Percentiles rank a stretch among this genome's conserved stretches.
These are phyloP conservation scores for Mormyrus iriodes DNA, from an alignment of 2,113 vertebrate genomes.

Conservation along the genomic window DNA sequence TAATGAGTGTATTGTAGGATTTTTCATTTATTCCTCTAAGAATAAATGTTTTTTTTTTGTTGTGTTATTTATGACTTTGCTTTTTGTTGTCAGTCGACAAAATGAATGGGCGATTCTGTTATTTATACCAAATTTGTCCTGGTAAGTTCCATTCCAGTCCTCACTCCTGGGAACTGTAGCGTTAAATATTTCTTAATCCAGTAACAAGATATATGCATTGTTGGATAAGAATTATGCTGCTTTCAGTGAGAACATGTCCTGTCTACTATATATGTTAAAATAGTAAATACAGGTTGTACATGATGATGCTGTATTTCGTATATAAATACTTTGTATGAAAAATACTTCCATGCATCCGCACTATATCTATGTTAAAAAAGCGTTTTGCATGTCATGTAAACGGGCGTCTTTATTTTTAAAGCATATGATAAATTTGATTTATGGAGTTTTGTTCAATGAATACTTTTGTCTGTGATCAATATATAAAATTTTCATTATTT, in stretches of 20 bases:
- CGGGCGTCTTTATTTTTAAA: neutral
- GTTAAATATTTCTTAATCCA: slow-evolving; percentile 13
- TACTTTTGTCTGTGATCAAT: neutral
- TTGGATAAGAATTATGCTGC: neutral
- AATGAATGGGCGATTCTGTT: neutral
- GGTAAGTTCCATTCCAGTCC: neutral
- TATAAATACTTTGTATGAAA: neutral
- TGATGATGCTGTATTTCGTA: slow-evolving; percentile 2
- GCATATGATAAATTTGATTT: neutral
- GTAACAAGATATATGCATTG: slow-evolving; percentile 2
- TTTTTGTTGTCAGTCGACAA: slow-evolving; percentile 5
- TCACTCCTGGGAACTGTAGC: slow-evolving; percentile 1
- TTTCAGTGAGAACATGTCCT: neutral
- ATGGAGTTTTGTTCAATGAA: neutral
- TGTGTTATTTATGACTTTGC: neutral
- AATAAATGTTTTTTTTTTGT: slow-evolving; percentile 22
- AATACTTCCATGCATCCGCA: slow-evolving; percentile 5
- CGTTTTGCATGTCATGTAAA: neutral
- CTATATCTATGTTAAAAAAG: neutral
- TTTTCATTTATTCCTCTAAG: slow-evolving; percentile 17
- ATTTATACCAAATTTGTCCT: neutral
- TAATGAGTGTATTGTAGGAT: slow-evolving; percentile 31
- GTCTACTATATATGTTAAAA: neutral
- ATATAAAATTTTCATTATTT: neutral
- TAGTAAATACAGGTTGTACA: neutral